phyloP scores from a whole-genome alignment of 2,113 vertebrate species.

The Gyps fulvus region DNA sequence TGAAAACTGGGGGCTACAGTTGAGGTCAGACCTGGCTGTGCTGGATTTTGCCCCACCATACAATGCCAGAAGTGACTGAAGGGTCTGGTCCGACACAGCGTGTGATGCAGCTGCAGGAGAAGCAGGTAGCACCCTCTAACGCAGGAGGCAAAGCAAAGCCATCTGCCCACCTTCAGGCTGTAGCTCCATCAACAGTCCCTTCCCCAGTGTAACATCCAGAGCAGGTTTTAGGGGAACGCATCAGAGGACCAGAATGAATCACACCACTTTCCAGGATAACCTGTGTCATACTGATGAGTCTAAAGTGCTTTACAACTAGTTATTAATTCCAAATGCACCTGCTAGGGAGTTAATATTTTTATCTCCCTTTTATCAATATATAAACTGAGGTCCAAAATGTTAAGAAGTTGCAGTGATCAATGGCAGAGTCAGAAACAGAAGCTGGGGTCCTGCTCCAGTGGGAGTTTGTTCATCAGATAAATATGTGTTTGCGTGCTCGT shows the following conservation, averaged over 20 bases:
- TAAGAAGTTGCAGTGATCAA: neutral
- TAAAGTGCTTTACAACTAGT: neutral
- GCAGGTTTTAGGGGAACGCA: neutral
- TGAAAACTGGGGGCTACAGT: neutral
- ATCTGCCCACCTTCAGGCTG: neutral
- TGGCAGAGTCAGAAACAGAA: neutral
- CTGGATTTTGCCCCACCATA: neutral
- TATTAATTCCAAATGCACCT: neutral
- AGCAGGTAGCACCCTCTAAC: neutral
- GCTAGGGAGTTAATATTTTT: neutral
- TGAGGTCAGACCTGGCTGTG: neutral
- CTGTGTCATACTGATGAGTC: neutral
- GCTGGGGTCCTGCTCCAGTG: neutral
- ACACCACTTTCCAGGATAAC: neutral
- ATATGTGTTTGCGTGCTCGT: neutral
- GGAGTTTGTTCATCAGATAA: neutral
- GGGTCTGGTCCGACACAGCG: fast-evolving
- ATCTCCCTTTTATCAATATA: neutral
- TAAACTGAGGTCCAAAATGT: neutral
- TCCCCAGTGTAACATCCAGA: neutral
- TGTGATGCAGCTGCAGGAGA: neutral
- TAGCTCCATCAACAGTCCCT: neutral
- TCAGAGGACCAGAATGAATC: neutral
- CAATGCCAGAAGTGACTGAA: neutral
- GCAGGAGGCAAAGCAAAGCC: neutral